A percentile compares a stretch with the other conserved stretches of the same genome.
Conservation (phyloP, 2,113 vertebrate species). For the Trichechus manatus region DNA sequence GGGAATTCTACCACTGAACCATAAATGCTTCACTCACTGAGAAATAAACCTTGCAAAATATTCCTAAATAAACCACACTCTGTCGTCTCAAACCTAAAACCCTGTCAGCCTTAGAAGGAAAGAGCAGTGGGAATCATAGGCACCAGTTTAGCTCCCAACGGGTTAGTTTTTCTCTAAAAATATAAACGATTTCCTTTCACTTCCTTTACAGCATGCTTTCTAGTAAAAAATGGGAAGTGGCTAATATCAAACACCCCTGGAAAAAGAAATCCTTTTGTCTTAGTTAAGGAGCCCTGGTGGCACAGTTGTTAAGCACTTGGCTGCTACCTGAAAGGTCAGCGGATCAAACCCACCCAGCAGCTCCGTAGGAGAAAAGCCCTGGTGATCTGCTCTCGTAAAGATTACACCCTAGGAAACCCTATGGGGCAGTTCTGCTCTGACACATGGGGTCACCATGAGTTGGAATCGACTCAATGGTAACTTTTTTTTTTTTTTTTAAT, state of each 20-base stretch:
- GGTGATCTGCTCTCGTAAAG: no score
- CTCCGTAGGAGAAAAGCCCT: no score
- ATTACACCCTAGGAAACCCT: no score
- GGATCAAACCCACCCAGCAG: no score
- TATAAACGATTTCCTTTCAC: not conserved
- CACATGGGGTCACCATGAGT: no score
- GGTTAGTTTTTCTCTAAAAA: not conserved
- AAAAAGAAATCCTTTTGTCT: not conserved
- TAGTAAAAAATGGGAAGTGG: not conserved
- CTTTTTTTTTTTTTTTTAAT: no score
- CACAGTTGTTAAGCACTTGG: no score
- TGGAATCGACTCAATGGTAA: no score
- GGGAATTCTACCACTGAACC: no score
- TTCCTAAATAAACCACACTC: fast-evolving
- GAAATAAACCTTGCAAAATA: not conserved
- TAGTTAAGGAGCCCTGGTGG: no score
- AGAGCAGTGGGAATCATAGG: not conserved
- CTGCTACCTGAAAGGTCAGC: no score
- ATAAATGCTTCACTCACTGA: not conserved
- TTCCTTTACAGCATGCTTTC: not conserved
- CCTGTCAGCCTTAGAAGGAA: not conserved
- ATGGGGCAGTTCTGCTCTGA: no score
- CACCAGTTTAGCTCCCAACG: fast-evolving
- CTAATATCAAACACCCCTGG: fast-evolving
- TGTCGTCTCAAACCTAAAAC: fast-evolving